Conservation (phyloP, 2,113 vertebrate genomes). For the Protobothrops flavoviridis region DNA sequence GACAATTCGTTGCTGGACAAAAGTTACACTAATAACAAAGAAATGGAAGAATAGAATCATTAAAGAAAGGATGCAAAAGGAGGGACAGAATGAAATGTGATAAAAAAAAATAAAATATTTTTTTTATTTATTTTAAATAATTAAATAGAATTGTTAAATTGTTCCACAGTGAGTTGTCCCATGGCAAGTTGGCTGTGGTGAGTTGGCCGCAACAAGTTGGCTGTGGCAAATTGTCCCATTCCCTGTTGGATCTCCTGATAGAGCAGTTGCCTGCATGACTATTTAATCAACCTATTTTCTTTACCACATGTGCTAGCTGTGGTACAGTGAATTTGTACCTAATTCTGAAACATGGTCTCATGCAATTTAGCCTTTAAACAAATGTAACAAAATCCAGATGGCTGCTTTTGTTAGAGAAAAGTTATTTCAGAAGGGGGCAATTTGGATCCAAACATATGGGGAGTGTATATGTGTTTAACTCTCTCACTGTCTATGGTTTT, state of each 20-base stretch:
- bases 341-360: not conserved
- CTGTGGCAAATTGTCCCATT: too few relatives aligned
- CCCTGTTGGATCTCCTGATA: not conserved
- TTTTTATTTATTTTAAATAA: too few relatives aligned
- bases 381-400: not conserved
- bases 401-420: conserved; percentile 13
- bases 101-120: too few relatives aligned
- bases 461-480: not conserved
- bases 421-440: not conserved
- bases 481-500: not conserved
- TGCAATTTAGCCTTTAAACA: not conserved
- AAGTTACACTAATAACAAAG: too few relatives aligned
- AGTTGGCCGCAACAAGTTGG: too few relatives aligned
- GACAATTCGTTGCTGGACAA: too few relatives aligned
- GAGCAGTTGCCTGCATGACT: not conserved
- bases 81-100: too few relatives aligned
- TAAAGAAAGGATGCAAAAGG: too few relatives aligned
- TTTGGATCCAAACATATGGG: not conserved
- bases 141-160: too few relatives aligned
- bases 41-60: too few relatives aligned
- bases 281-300: not conserved
- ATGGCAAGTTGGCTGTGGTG: too few relatives aligned
- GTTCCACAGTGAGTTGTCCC: too few relatives aligned
- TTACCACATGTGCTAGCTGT: not conserved
- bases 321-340: not conserved